Evolutionary conservation across 1,140 invertebrate species (phyloP), one percentile per base, ranked within the genome.

Genomic region (Colletes latitarsis): DNA sequence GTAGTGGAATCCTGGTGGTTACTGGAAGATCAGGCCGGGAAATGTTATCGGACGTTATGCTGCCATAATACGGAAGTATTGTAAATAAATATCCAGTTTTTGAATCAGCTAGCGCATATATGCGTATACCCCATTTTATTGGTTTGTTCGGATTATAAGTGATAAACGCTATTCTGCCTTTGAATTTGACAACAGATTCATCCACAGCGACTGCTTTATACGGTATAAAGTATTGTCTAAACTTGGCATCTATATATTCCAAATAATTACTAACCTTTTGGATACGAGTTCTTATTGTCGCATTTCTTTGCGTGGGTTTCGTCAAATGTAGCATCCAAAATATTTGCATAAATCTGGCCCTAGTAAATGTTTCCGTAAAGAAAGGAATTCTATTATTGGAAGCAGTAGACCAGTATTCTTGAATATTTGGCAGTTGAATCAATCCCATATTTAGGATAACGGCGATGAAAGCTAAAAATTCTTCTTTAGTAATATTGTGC

Each of bases 401-500:
- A 52, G 71, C 15, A 6, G 17, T 15, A 52, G 77, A 71, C 60
- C 72, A 80, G 57, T 80, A 83, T 17, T 83, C 72, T 76, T 83
- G 19, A 21, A 83, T 30, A 53, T 76, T 66, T 0, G 60, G 68
- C 5, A 77, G 21, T n/a, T 52, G 67, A 58, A 74, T 74, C 12
- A 58, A 63, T 10, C 71, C 71, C 71, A 74, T 74, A 74, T 74
- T 74, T n/a, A 74, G 58, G 53, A 77, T 72, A 14, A 82, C 68
- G 0, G 30, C 30, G 66, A 82, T 77, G 72, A 68, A 82, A 49
- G 73, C 80, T 73, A 73, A 82, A 9, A 82, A 58, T 75, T 73
- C 70, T 64, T 62, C 71, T 0, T 3, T 79, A 0, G 66, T 71
- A 0, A 83, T 72, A 55, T 63, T 53, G 5, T 8, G 14, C 72